These are phyloP conservation scores for Phycodurus eques DNA, from an alignment of 2,113 vertebrate genomes.

Conservation along the genomic window DNA sequence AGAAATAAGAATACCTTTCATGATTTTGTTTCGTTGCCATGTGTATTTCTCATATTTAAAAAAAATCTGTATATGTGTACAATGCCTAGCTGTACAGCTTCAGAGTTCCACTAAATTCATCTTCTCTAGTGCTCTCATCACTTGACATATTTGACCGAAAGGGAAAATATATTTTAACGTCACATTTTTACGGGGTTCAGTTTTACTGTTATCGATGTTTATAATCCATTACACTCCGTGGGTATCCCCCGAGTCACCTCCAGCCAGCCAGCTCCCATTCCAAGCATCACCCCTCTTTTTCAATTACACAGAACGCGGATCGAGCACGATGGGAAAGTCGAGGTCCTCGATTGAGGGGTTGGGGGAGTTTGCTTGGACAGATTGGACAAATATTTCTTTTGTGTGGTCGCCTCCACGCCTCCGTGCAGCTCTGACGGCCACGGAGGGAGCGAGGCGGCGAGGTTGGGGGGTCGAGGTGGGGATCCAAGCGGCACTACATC, in stretches of 20 bases:
- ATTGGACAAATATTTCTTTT: conserved; percentile 79
- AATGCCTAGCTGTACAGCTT: neutral
- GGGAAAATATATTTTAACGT: neutral
- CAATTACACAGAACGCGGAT: conserved; percentile 32
- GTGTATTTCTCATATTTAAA: too few species aligned
- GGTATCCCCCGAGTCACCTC: neutral
- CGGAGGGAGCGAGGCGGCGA: conserved; percentile 20
- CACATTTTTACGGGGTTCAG: conserved; percentile 41
- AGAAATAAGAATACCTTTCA: too few species aligned
- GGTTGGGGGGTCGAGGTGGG: conserved; percentile 10
- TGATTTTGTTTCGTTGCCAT: too few species aligned
- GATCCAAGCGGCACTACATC: conserved; percentile 48
- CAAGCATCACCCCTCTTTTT: conserved; percentile 47
- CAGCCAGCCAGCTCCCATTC: conserved; percentile 24
- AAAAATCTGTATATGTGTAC: neutral
- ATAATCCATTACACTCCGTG: conserved; percentile 18
- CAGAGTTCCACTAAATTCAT: neutral
- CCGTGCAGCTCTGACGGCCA: conserved; percentile 63
- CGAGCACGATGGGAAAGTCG: conserved; percentile 70
- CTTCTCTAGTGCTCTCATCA: neutral
- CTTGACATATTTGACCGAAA: neutral
- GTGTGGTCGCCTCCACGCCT: conserved; percentile 64
- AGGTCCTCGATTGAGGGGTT: conserved; percentile 57
- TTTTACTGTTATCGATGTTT: conserved; percentile 6
- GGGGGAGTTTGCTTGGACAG: conserved; percentile 71